Conservation (phyloP, 1,140 invertebrate genomes). For the Caerostris darwini region DNA sequence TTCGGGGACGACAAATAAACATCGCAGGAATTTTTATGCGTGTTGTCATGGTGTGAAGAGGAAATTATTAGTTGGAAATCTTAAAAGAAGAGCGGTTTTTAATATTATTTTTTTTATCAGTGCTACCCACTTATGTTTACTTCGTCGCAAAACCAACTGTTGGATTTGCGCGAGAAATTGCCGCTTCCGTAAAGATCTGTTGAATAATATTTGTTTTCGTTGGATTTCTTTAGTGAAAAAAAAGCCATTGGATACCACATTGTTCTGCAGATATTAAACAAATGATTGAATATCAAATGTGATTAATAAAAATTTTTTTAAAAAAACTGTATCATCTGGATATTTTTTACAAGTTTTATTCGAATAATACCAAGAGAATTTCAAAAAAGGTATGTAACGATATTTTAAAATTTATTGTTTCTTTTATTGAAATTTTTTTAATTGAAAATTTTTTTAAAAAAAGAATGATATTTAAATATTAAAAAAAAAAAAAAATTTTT, state of each 20-base stretch:
- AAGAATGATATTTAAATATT: too few relatives aligned
- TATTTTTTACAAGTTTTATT: neutral
- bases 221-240: neutral
- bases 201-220: neutral
- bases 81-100: neutral
- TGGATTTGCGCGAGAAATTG: constrained; percentile 43
- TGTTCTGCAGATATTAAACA: neutral
- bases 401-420: neutral
- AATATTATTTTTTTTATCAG: constrained; percentile 58
- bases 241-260: constrained; percentile 10
- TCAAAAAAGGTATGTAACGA: neutral
- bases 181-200: neutral
- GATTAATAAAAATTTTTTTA: neutral
- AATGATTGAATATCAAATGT: neutral
- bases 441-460: too few relatives aligned
- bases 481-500: too few relatives aligned
- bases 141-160: constrained; percentile 65
- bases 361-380: neutral
- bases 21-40: neutral
- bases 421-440: neutral
- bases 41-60: neutral
- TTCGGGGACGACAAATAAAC: neutral
- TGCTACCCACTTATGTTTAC: constrained; percentile 67
- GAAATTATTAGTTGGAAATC: constrained; percentile 11
- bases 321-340: neutral